Evolutionary conservation across 2,888 invertebrate species (phyloP).

Genomic region (Caenorhabditis sp.): DNA sequence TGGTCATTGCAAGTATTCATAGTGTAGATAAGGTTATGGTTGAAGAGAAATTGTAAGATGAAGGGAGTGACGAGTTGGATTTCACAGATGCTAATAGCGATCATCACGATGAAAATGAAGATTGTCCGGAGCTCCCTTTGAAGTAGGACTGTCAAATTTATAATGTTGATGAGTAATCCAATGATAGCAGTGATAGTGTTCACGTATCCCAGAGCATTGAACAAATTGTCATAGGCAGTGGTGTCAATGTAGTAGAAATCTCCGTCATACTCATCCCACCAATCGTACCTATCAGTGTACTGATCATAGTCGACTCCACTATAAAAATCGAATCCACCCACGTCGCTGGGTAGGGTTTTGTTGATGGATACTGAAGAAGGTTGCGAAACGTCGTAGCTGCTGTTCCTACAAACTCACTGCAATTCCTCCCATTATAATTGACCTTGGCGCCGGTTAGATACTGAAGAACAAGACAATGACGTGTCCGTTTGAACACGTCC

Average conservation of each 20-base stretch:
- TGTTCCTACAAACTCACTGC: not conserved
- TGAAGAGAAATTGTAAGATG: not conserved
- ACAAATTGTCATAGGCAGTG: not conserved
- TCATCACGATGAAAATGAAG: constrained; percentile 24
- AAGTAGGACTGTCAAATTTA: constrained; percentile 12
- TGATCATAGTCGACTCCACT: not conserved
- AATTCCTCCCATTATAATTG: not conserved
- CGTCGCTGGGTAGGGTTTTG: not conserved
- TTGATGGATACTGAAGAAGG: not conserved
- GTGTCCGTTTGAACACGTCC: not conserved
- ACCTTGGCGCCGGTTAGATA: not conserved
- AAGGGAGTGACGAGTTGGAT: not conserved
- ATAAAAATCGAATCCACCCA: too few relatives aligned
- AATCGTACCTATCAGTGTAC: not conserved
- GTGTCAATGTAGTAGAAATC: not conserved
- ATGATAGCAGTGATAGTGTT: not conserved
- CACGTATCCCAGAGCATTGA: not conserved
- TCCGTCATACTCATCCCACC: not conserved
- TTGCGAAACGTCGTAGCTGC: not conserved
- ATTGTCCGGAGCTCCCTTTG: constrained; percentile 2
- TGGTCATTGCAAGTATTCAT: not conserved
- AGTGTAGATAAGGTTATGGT: not conserved
- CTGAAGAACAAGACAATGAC: not conserved
- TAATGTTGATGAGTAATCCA: constrained; percentile 2
- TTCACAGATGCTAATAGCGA: constrained; percentile 8